Base-by-base conservation (phyloP, 53 echinoderm and acorn worm genomes). In the Hippasteria phrygiana region DNA sequence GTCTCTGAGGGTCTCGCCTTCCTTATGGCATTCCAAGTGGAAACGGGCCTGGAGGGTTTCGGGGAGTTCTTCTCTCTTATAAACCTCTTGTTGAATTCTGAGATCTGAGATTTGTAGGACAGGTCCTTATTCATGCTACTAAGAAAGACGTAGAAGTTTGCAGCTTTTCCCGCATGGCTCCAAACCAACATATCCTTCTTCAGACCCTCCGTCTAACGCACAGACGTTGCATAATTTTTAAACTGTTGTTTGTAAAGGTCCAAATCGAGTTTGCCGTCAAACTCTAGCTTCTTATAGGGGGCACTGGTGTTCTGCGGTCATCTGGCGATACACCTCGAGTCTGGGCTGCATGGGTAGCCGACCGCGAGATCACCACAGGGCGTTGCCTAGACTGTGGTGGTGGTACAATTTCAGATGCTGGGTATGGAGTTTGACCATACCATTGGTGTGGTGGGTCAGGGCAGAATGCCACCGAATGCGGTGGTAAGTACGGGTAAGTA, bases 41-140 rank as follows among this genome's bases (percentile, higher is more conserved):
- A 77, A 50, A 8, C 54, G 31, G 35, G 77, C 77, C 54, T 77
- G 77, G 16, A 77, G 50, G 77, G 54, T 54, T 39, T 77, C 77
- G 1, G 77, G 77, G 13, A 77, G 29, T 77, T 77, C 77, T 10
- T 77, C 77, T 32, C 77, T 34, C 54, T 46, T 77, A n/a, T n/a
- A 32, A 77, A 77, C 77, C 77, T 24, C 77, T 46, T 50, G 77
- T 48, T 50, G 77, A 77, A 77, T 35, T 77, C 77, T 54, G 50
- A 33, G 32, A 77, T 77, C 50, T 45, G 50, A 16, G 43, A 29
- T 7, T 38, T 9, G 48, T 77, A 77, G 3, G 77, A 77, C 28
- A 77, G 11, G 27, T 77, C 77, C 17, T 48, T 29, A 35, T 77
- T 54, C 53, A 50, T 77, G 26, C 46, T 39, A 36, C 71, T 71